phyloP scores from a whole-genome alignment of 37 sponge, comb jelly and placozoan species.

The Haliclona indistincta region DNA sequence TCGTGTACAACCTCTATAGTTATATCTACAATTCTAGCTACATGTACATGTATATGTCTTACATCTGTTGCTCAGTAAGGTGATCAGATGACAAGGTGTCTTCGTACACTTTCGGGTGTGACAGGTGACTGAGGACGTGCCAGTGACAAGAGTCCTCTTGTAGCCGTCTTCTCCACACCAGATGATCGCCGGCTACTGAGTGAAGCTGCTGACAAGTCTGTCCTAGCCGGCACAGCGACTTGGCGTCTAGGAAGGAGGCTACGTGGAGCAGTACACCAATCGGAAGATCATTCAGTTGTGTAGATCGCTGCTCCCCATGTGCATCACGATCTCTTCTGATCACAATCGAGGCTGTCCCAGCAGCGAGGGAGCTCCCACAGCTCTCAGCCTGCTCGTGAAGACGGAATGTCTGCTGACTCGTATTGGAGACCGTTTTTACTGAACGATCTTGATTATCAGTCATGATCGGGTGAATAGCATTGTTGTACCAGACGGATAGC shows the following conservation, averaged over 20 bases:
- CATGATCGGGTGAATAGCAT: background rate
- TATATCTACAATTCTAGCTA: too few species aligned
- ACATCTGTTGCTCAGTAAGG: slow-evolving; percentile 51
- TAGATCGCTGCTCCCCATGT: background rate
- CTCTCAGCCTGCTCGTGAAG: slow-evolving; percentile 14
- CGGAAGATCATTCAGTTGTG: background rate
- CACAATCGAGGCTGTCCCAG: slow-evolving; percentile 34
- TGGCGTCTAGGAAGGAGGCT: slow-evolving; percentile 47
- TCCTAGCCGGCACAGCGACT: slow-evolving; percentile 40
- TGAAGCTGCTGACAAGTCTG: slow-evolving; percentile 46
- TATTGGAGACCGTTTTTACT: background rate
- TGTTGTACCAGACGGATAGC: too few species aligned
- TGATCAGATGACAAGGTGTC: slow-evolving; percentile 32
- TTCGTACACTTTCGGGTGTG: slow-evolving; percentile 56
- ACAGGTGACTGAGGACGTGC: slow-evolving; percentile 53
- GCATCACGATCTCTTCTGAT: background rate
- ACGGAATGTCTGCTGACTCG: background rate
- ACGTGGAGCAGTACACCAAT: slow-evolving; percentile 40
- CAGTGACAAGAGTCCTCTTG: slow-evolving; percentile 35
- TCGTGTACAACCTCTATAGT: too few species aligned
- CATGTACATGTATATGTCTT: too few species aligned
- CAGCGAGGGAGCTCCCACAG: slow-evolving; percentile 13
- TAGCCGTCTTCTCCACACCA: slow-evolving; percentile 56
- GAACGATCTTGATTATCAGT: background rate
- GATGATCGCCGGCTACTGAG: slow-evolving; percentile 32